Percentiles rank a stretch among this genome's conserved stretches.
phyloP scores from a whole-genome alignment of 2,113 vertebrate genomes.

The Vombatus ursinus region DNA sequence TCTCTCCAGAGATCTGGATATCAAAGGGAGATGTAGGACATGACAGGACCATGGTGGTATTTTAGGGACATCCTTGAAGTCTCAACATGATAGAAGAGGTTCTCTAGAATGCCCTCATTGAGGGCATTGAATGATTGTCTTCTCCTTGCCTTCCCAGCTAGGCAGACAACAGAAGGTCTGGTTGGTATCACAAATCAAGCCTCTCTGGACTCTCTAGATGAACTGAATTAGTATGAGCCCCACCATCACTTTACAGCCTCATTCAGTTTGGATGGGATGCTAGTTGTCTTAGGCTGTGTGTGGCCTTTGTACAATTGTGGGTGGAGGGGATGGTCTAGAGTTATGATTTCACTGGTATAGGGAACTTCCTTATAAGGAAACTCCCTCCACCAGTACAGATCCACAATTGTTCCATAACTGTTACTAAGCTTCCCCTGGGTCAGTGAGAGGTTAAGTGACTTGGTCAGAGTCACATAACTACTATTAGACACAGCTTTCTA shows the following conservation, averaged over 20 bases:
- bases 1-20: neutral
- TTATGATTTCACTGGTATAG: neutral
- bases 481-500: neutral
- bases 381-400: neutral
- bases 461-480: neutral
- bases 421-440: neutral
- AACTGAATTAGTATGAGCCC: neutral
- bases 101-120: neutral
- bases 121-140: neutral
- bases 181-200: neutral
- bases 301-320: neutral
- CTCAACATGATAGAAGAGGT: neutral
- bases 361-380: neutral
- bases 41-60: neutral
- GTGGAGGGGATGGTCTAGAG: neutral
- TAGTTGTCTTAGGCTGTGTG: neutral
- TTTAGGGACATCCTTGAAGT: neutral
- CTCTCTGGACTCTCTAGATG: neutral
- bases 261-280: neutral
- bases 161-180: neutral
- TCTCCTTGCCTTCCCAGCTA: neutral
- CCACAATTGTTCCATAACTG: neutral
- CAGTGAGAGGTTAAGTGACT: neutral
- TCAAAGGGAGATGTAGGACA: neutral
- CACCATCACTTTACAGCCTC: neutral